Conservation (phyloP, 2,888 invertebrate genomes). For the Chelonus formosanus region DNA sequence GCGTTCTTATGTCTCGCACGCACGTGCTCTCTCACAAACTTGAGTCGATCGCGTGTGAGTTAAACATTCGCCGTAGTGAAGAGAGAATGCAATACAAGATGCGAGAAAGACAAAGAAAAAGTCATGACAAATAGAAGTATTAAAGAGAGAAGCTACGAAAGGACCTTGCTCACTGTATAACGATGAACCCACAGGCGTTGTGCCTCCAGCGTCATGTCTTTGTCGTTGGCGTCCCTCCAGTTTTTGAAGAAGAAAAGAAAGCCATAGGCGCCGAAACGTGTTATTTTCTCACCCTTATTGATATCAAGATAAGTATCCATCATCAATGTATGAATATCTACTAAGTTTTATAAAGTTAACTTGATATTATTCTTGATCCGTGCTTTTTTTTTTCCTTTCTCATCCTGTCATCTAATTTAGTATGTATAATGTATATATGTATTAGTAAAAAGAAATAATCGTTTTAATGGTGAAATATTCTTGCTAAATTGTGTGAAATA, state of each 20-base stretch:
- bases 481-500: conserved; percentile 5
- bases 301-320: too few species aligned
- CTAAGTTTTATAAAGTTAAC: neutral
- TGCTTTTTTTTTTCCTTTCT: too few species aligned
- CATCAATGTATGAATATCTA: too few species aligned
- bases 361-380: too few species aligned
- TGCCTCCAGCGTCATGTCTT: conserved; percentile 16
- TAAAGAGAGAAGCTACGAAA: conserved; percentile 7
- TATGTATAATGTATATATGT: too few species aligned
- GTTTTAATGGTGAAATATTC: neutral
- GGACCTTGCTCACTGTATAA: conserved; percentile 23
- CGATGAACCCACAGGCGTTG: conserved; percentile 16
- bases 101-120: conserved; percentile 6
- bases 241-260: conserved; percentile 14
- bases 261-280: conserved; percentile 24
- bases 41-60: conserved; percentile 18
- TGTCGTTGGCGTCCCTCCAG: conserved; percentile 13
- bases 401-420: too few species aligned
- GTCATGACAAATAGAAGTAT: neutral
- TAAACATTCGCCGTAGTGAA: conserved; percentile 15
- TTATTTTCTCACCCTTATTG: conserved; percentile 1
- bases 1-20: conserved; percentile 15
- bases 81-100: conserved; percentile 10
- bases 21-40: conserved; percentile 29
- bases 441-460: neutral